phyloP scores from a whole-genome alignment of 2,797 vertebrate species.

The Molossus alvarezi region DNA sequence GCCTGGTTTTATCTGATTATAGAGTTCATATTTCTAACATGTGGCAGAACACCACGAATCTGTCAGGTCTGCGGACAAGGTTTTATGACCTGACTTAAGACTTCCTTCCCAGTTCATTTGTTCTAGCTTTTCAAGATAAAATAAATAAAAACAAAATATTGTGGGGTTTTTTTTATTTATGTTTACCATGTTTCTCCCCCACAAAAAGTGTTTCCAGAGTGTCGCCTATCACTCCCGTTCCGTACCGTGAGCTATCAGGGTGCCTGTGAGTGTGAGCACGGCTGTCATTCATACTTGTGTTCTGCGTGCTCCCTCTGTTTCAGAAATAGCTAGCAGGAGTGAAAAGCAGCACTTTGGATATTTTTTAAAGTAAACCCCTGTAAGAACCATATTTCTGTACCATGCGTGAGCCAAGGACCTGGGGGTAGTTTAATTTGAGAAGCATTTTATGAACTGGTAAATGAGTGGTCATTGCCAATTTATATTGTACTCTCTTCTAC shows the following conservation, averaged over 20 bases:
- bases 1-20: constrained; percentile 31
- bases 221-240: background rate
- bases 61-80: background rate
- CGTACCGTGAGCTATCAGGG: background rate
- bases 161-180: background rate
- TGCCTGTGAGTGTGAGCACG: background rate
- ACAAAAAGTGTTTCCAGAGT: constrained; percentile 20
- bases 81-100: background rate
- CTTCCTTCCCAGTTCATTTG: background rate
- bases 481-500: background rate
- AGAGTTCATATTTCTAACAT: background rate
- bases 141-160: background rate
- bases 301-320: constrained; percentile 12
- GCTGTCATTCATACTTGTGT: background rate
- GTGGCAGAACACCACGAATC: background rate
- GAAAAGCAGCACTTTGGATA: background rate
- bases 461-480: background rate
- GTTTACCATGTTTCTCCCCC: background rate
- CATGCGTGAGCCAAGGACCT: background rate
- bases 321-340: constrained; percentile 29
- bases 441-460: constrained; percentile 11
- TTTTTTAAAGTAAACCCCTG: constrained; percentile 11
- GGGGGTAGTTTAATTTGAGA: constrained; percentile 24
- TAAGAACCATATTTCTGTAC: constrained; percentile 13
- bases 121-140: constrained; percentile 50